Evolutionary conservation across 2,888 invertebrate species (phyloP).

Genomic region (Clitarchus hookeri): DNA sequence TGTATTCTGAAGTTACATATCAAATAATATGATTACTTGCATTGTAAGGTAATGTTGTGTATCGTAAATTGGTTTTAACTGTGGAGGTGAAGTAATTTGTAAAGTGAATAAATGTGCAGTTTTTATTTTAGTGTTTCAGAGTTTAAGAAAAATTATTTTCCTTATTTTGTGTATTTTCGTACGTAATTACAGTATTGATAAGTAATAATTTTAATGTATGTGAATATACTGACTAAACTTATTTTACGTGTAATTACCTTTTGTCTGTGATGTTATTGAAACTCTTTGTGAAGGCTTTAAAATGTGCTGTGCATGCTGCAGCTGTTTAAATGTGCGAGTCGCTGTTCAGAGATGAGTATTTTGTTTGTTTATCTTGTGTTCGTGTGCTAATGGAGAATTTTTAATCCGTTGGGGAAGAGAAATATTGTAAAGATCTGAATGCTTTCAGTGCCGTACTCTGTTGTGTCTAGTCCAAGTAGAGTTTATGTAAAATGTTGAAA

Average conservation of each 20-base stretch:
- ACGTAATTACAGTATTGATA: not conserved
- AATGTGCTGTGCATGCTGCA: not conserved
- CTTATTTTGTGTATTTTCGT: not conserved
- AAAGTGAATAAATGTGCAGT: not conserved
- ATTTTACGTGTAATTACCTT: not conserved
- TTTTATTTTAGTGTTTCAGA: not conserved
- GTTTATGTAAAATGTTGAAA: not conserved
- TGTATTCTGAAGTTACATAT: no score
- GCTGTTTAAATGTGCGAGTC: not conserved
- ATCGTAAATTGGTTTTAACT: no score
- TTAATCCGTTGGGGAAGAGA: not conserved
- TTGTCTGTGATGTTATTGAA: not conserved
- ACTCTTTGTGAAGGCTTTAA: not conserved
- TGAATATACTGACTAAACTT: not conserved
- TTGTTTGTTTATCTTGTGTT: not conserved
- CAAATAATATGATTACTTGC: no score
- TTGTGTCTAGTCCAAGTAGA: conserved; percentile 14
- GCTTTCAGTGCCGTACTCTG: not conserved
- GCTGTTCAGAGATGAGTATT: not conserved
- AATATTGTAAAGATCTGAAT: not conserved
- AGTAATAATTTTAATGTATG: not conserved
- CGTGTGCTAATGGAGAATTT: not conserved
- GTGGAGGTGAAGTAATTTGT: no score
- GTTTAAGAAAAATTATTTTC: not conserved
- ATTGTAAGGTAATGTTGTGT: no score